These are phyloP conservation scores for Belgica antarctica DNA, from an alignment of 2,888 invertebrate genomes.

Conservation along the genomic window DNA sequence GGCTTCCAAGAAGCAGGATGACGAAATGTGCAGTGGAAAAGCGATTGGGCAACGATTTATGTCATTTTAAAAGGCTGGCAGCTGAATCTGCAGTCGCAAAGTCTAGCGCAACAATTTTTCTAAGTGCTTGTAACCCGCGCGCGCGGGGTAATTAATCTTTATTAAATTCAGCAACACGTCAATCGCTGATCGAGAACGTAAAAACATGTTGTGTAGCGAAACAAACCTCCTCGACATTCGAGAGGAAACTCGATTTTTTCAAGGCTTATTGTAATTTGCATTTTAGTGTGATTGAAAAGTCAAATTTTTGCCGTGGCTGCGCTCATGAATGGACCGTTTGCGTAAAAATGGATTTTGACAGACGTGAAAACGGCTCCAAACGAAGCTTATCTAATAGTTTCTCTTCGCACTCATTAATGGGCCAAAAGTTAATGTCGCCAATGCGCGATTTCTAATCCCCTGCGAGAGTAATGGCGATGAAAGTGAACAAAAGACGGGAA, in stretches of 20 bases:
- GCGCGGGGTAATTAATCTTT: slow-evolving; percentile 42
- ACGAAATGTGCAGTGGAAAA: not conserved
- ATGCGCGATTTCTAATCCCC: slow-evolving; percentile 26
- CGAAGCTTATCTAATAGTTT: slow-evolving; percentile 26
- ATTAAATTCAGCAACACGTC: slow-evolving; percentile 40
- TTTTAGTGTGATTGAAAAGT: slow-evolving; percentile 8
- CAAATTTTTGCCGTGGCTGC: not conserved
- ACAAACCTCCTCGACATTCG: too few species aligned
- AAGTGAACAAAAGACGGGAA: not conserved
- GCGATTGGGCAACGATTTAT: slow-evolving; percentile 20
- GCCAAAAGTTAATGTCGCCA: slow-evolving; percentile 3
- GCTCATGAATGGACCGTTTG: slow-evolving; percentile 23
- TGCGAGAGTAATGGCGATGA: not conserved
- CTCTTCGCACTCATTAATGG: slow-evolving; percentile 1
- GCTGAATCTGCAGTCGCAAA: slow-evolving; percentile 29
- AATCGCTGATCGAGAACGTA: slow-evolving; percentile 40
- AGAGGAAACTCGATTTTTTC: slow-evolving; percentile 42
- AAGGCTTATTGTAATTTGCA: slow-evolving; percentile 31
- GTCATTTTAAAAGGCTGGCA: not conserved
- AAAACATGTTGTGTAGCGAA: slow-evolving; percentile 35
- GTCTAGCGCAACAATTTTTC: slow-evolving; percentile 25
- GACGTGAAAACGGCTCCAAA: not conserved
- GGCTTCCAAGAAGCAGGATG: slow-evolving; percentile 25
- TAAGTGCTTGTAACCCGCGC: slow-evolving; percentile 9
- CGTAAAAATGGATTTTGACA: slow-evolving; percentile 16